A percentile compares a stretch with the other conserved stretches of the same genome.
Evolutionary conservation across 2,113 vertebrate genomes (phyloP).

Genomic region (Xyrauchen texanus): DNA sequence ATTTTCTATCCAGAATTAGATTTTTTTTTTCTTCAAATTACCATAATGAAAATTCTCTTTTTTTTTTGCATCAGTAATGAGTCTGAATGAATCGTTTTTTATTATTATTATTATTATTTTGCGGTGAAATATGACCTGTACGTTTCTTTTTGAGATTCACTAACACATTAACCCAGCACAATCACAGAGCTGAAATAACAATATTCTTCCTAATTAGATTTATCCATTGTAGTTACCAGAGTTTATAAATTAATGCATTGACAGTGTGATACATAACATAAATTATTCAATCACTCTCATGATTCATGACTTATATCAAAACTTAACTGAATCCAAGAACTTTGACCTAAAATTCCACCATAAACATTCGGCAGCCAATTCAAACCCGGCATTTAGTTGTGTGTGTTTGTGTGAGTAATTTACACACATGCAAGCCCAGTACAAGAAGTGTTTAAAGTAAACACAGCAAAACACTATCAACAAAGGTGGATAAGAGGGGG

Average conservation of each 20-base stretch:
- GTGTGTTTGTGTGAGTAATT: neutral
- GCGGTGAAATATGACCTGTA: too few species aligned
- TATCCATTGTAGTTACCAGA: neutral
- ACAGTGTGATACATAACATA: neutral
- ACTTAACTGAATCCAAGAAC: slow-evolving; percentile 26
- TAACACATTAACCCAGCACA: too few species aligned
- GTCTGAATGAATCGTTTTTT: too few species aligned
- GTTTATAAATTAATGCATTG: neutral
- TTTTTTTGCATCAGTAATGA: too few species aligned
- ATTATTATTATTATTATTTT: too few species aligned
- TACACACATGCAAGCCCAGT: neutral
- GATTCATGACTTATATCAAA: neutral
- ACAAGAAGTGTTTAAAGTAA: slow-evolving; percentile 21
- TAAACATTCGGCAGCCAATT: slow-evolving; percentile 22
- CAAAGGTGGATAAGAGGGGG: slow-evolving; percentile 32
- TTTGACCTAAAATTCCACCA: slow-evolving; percentile 12
- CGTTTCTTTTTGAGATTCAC: too few species aligned
- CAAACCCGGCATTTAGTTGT: neutral
- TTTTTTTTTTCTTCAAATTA: too few species aligned
- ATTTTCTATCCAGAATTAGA: too few species aligned
- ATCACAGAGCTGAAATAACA: too few species aligned
- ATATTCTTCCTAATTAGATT: neutral
- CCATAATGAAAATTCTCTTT: too few species aligned
- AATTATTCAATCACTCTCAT: too few species aligned
- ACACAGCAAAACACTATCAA: slow-evolving; percentile 18